phyloP scores from a whole-genome alignment of 2,797 vertebrate species.

The Chrysocyon brachyurus region DNA sequence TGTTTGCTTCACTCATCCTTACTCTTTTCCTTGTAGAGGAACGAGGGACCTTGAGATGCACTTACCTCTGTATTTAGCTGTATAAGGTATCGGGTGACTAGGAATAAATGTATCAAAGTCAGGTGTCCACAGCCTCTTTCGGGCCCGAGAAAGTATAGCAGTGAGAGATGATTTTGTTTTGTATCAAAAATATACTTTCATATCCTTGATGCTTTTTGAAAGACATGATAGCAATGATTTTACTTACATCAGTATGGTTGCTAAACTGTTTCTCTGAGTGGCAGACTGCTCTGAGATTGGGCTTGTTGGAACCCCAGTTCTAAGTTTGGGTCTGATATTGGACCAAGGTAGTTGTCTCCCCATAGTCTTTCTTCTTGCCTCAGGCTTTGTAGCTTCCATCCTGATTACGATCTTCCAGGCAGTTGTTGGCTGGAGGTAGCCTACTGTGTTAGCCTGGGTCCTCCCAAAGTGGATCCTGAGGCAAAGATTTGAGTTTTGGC shows the following conservation, averaged over 20 bases:
- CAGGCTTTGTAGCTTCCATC: neutral
- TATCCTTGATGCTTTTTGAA: neutral
- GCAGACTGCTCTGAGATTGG: neutral
- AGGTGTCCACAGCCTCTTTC: neutral
- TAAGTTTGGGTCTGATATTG: neutral
- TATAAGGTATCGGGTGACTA: neutral
- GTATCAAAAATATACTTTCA: neutral
- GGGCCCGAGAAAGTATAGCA: neutral
- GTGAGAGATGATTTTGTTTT: neutral
- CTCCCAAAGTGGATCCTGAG: neutral
- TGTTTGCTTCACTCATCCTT: neutral
- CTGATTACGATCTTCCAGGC: neutral
- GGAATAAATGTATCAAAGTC: neutral
- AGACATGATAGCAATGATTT: neutral
- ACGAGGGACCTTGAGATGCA: neutral
- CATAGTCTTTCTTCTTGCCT: neutral
- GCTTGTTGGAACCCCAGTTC: neutral
- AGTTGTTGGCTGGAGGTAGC: neutral
- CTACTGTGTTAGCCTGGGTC: neutral
- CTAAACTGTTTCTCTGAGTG: neutral
- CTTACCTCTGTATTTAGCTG: neutral
- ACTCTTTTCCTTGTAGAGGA: neutral
- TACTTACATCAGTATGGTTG: neutral
- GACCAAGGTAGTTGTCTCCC: neutral
- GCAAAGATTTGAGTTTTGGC: neutral